phyloP scores from a whole-genome alignment of 1,140 invertebrate genomes.

The Asbolus verrucosus region DNA sequence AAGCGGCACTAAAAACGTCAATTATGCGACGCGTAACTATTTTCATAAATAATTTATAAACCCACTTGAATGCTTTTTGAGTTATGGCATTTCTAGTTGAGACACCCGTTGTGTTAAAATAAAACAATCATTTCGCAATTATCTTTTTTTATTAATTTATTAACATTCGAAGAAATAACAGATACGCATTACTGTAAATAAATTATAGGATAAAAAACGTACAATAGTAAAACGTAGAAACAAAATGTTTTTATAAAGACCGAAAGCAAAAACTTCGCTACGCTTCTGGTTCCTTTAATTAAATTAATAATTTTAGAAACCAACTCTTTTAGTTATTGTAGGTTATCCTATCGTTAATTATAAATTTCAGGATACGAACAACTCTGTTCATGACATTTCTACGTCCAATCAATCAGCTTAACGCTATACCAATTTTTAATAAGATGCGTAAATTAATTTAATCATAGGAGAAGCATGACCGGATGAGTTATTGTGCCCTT shows the following conservation, averaged over 20 bases:
- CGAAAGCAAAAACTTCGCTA: neutral
- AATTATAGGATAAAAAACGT: slow-evolving; percentile 1
- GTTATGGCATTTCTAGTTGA: neutral
- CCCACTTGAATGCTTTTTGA: slow-evolving; percentile 1
- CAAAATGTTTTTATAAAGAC: too few species aligned
- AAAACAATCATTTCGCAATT: slow-evolving; percentile 3
- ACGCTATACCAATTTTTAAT: slow-evolving; percentile 17
- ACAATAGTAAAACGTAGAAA: neutral
- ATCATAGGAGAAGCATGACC: neutral
- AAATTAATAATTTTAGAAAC: slow-evolving; percentile 18
- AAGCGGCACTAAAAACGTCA: neutral
- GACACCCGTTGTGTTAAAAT: neutral
- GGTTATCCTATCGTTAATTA: neutral
- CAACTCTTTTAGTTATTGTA: neutral
- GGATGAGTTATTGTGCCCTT: slow-evolving; percentile 30
- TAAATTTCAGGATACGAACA: neutral
- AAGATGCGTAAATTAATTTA: slow-evolving; percentile 17
- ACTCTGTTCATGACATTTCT: slow-evolving; percentile 12
- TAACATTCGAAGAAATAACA: slow-evolving; percentile 19
- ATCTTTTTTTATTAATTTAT: too few species aligned
- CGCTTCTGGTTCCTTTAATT: slow-evolving; percentile 21
- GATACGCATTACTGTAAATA: slow-evolving; percentile 1
- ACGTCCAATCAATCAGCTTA: slow-evolving; percentile 3
- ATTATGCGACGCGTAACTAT: neutral
- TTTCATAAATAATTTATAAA: slow-evolving; percentile 13